Evolutionary conservation across 2,797 vertebrate species (phyloP), one percentile per base, ranked within the genome.

Genomic region (Notolepis coatsorum): DNA sequence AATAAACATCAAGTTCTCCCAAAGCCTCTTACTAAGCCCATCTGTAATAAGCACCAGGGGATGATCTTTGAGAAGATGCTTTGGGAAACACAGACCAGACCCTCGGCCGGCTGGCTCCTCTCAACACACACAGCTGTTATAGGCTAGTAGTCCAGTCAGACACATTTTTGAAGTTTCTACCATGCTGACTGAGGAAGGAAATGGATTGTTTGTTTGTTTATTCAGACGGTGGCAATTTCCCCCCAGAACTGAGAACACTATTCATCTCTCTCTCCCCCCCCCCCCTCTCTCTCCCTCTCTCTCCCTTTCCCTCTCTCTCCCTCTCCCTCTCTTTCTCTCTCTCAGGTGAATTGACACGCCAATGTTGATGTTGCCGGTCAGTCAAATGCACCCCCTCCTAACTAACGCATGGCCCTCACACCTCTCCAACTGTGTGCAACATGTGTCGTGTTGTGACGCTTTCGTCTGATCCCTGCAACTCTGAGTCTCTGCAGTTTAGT

Each of bases 191-290:
- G 54, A 88, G 79, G 75, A 73, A 81, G 74, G 73, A 82, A 73
- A 75, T 64, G 2, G 38, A 68, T 75, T 77, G 72, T 85, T 84
- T 84, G 74, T 85, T 88, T 91, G 85, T 91, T 92, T 89, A 75
- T 84, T 88, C 86, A 89, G 86, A 89, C 58, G 61, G 73, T 64
- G 75, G 79, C 71, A 76, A 85, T 89, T 88, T 84, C 81, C 77
- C 68, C 75, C 69, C 27, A 61, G 62, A 77, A 72, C 75, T 68
- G 58, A 84, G 73, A 80, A 59, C 61, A 60, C 53, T 59, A 68
- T 86, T 81, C 71, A 75, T 73, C 71, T 47, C 74, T 65, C 30
- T 31, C 66, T 45, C 47, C 2, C 56, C 58, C 20, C 25, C 28
- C 48, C 24, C 61, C 17, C 9, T 18, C 10, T 18, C 20, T 10